Evolutionary conservation across 2,797 vertebrate genomes (phyloP).

Genomic region (Hippocampus kuda): DNA sequence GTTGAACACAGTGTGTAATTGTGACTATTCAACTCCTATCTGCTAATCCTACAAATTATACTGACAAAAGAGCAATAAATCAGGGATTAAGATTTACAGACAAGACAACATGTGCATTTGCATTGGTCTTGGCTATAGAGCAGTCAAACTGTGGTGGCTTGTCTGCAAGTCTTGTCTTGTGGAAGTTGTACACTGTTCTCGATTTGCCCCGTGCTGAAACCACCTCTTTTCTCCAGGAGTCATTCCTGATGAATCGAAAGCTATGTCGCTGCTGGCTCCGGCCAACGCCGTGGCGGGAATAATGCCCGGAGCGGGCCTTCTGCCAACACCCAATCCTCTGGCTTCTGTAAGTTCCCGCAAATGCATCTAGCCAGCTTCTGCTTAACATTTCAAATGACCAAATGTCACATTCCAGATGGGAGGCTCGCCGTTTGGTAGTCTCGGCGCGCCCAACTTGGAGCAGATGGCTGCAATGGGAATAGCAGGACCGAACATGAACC

Average conservation of each 20-base stretch:
- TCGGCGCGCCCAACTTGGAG: slow-evolving; percentile 87
- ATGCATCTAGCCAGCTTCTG: neutral
- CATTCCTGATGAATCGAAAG: slow-evolving; percentile 99
- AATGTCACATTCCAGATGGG: slow-evolving; percentile 72
- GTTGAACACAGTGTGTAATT: slow-evolving; percentile 99
- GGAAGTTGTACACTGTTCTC: slow-evolving; percentile 41
- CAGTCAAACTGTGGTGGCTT: slow-evolving; percentile 80
- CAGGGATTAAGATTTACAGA: slow-evolving; percentile 64
- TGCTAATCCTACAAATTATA: slow-evolving; percentile 63
- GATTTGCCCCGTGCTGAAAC: slow-evolving; percentile 34
- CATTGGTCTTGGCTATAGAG: slow-evolving; percentile 51
- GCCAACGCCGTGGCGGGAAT: slow-evolving; percentile 98
- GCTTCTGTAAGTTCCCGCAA: slow-evolving; percentile 70
- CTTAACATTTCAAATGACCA: neutral
- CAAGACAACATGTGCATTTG: slow-evolving; percentile 56
- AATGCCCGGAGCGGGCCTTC: slow-evolving; percentile 95
- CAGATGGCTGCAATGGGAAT: slow-evolving; percentile 93
- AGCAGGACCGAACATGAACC: slow-evolving; percentile 84
- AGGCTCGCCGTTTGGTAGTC: slow-evolving; percentile 81
- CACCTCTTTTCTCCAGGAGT: slow-evolving; percentile 84
- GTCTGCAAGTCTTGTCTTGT: slow-evolving; percentile 63
- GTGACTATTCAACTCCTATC: slow-evolving; percentile 80
- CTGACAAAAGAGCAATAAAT: slow-evolving; percentile 39
- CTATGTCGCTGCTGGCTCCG: slow-evolving; percentile 97
- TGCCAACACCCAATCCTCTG: slow-evolving; percentile 94